Conservation (phyloP, 2,113 vertebrate species). For the Ciconia boyciana region DNA sequence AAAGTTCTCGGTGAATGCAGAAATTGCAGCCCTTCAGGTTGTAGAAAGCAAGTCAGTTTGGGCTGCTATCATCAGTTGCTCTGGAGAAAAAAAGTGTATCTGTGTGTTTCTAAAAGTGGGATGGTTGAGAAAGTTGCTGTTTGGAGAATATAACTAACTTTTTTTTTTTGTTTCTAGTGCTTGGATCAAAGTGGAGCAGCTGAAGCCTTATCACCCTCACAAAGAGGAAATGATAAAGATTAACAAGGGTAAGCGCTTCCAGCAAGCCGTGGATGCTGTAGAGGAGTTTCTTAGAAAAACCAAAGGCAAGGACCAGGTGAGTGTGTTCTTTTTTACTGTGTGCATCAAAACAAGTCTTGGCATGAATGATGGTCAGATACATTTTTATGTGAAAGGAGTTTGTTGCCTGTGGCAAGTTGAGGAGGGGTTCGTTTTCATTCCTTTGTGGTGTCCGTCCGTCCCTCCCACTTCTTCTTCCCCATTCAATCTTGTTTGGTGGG, state of each 20-base stretch:
- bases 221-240: constrained; percentile 99
- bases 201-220: constrained; percentile 95
- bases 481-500: not conserved
- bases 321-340: not conserved
- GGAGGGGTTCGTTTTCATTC: not conserved
- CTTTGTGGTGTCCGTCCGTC: not conserved
- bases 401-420: not conserved
- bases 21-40: not conserved
- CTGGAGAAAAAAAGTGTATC: not conserved
- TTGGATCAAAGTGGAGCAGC: constrained; percentile 99
- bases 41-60: not conserved
- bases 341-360: not conserved
- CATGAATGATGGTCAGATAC: not conserved
- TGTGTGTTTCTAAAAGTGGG: not conserved
- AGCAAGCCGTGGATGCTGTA: constrained; percentile 96
- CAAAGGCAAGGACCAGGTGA: constrained; percentile 94
- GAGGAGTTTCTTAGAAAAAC: constrained; percentile 96
- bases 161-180: constrained; percentile 75
- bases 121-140: not conserved
- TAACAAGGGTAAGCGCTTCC: constrained; percentile 98
- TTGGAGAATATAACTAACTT: not conserved
- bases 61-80: not conserved
- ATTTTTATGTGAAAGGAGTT: not conserved
- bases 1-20: not conserved
- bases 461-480: not conserved